These are phyloP conservation scores for Lagria hirta DNA, from an alignment of 2,888 invertebrate genomes.

Conservation along the genomic window DNA sequence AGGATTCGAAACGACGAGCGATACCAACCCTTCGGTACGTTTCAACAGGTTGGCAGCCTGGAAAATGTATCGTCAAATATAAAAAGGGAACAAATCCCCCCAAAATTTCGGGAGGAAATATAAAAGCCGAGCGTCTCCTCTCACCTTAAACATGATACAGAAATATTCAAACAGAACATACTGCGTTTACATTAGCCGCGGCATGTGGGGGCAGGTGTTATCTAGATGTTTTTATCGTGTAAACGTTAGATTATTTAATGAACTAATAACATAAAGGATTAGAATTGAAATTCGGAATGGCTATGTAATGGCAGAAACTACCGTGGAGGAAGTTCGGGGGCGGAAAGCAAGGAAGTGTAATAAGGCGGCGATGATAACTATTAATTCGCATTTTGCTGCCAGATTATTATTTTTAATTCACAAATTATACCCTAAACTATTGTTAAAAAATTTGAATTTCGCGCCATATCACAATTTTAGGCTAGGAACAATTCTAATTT, in stretches of 20 bases:
- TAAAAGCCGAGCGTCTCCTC: conserved; percentile 5
- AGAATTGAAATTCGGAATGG: conserved; percentile 15
- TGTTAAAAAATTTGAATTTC: too few species aligned
- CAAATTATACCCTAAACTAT: too few species aligned
- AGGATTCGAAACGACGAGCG: conserved; percentile 81
- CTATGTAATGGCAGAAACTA: too few species aligned
- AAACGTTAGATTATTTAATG: conserved; percentile 29
- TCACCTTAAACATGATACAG: conserved; percentile 26
- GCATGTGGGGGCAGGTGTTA: conserved; percentile 23
- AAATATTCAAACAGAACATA: conserved; percentile 23
- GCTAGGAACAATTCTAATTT: too few species aligned
- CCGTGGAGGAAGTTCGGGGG: too few species aligned
- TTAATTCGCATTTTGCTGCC: too few species aligned
- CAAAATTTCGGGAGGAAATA: too few species aligned
- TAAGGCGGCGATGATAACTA: too few species aligned
- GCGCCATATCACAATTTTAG: too few species aligned
- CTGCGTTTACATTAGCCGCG: conserved; percentile 19
- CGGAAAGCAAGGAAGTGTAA: too few species aligned
- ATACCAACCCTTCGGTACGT: conserved; percentile 83
- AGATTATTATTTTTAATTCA: too few species aligned
- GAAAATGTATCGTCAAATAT: conserved; percentile 27
- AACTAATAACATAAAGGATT: conserved; percentile 23
- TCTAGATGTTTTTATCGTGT: conserved; percentile 28
- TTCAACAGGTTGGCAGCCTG: conserved; percentile 84
- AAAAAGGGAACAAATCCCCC: too few species aligned